Evolutionary conservation across 2,888 invertebrate species (phyloP), one percentile per base, ranked within the genome.

Genomic region (Bunonema sp.): DNA sequence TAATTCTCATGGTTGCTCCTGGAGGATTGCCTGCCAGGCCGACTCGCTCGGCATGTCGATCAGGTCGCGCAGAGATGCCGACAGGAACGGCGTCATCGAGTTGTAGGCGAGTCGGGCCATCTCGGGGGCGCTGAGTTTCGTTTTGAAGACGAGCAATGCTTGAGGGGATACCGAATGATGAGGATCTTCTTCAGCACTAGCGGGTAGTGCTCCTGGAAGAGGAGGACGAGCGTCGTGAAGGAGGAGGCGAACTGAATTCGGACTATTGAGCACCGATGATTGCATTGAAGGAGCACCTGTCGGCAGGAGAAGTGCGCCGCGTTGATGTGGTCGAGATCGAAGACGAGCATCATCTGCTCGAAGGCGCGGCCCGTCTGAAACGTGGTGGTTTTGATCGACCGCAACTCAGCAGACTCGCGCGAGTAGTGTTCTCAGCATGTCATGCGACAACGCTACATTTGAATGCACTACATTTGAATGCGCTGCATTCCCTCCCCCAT

Each of bases 181-280:
- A 67, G 49, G 40, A 67, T 62, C 44, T 66, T 67, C 30, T 60
- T 47, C 24, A 67, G 43, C 5, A 61, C 53, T 31, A 66, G 44
- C 5, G 67, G 67, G 42, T 66, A 67, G 41, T 67, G 61, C 41
- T 67, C 65, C 45, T 66, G 65, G 52, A 65, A 67, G 24, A 67
- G 50, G 20, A 55, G 53, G 41, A 67, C 51, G n/a, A 67, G 51
- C 8, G 67, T 67, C 12, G 67, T 61, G 47, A 67, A 67, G 16
- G 65, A 57, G 12, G 63, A 60, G 31, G 67, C 65, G 45, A 67
- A 67, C 34, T 62, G n/a, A n/a, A n/a, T n/a, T n/a, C n/a, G n/a
- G n/a, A n/a, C n/a, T n/a, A n/a, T n/a, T n/a, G n/a, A n/a, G n/a
- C n/a, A n/a, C n/a, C n/a, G n/a, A n/a, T n/a, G n/a, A n/a, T n/a